Conservation (phyloP, 2,888 invertebrate genomes). For the Coleophora deauratella region DNA sequence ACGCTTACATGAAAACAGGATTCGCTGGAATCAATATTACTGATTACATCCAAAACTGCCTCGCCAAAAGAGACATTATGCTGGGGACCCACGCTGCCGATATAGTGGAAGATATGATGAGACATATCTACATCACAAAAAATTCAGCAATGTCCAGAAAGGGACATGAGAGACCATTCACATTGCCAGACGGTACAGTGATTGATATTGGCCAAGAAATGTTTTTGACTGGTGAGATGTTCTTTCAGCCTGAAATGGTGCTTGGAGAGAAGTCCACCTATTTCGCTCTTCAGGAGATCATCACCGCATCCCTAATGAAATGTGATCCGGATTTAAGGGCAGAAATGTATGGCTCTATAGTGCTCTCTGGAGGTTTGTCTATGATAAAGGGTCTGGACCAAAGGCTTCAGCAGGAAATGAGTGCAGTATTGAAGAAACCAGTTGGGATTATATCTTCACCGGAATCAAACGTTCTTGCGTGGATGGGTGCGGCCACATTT, state of each 20-base stretch:
- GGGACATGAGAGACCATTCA: conserved; percentile 23
- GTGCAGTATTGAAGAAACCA: conserved; percentile 18
- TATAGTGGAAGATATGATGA: conserved; percentile 27
- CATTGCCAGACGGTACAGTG: conserved; percentile 31
- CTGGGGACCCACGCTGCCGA: conserved; percentile 19
- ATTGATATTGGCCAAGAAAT: conserved; percentile 42
- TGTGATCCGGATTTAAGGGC: conserved; percentile 39
- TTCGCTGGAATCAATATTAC: conserved; percentile 33
- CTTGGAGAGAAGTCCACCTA: conserved; percentile 17
- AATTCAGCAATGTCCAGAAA: conserved; percentile 22
- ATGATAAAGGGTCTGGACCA: conserved; percentile 36
- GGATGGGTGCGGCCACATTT: conserved; percentile 56
- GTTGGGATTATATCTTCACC: conserved; percentile 30
- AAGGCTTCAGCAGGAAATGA: conserved; percentile 36
- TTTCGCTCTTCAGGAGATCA: conserved; percentile 33
- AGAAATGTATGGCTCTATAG: conserved; percentile 32
- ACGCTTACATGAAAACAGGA: conserved; percentile 41
- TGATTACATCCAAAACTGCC: conserved; percentile 26
- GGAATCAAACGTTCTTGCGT: conserved; percentile 40
- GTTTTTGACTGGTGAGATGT: conserved; percentile 37
- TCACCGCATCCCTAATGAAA: conserved; percentile 30
- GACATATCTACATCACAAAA: conserved; percentile 30
- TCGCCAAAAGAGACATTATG: conserved; percentile 24
- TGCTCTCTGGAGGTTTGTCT: conserved; percentile 44
- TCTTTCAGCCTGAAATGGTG: conserved; percentile 42